Conservation (phyloP, 2,888 invertebrate species). For the Conomelus anceps region DNA sequence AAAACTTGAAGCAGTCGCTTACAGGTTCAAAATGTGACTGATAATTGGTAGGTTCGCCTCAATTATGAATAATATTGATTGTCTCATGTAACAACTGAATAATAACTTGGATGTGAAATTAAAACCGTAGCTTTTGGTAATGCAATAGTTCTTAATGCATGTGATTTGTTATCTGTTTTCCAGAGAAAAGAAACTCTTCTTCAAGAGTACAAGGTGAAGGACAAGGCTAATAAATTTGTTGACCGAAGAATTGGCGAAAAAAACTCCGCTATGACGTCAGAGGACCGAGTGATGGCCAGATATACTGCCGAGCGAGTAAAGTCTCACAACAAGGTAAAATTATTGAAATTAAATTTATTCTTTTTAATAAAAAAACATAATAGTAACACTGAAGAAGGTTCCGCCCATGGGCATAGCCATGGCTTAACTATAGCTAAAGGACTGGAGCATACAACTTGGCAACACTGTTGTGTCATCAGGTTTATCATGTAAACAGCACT, state of each 20-base stretch:
- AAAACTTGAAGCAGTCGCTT: too few relatives aligned
- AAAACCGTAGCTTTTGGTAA: too few relatives aligned
- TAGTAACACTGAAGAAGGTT: too few relatives aligned
- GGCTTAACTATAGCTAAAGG: too few relatives aligned
- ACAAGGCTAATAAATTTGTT: constrained; percentile 78
- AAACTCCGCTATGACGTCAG: constrained; percentile 57
- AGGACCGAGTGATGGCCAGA: constrained; percentile 75
- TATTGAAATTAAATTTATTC: neutral
- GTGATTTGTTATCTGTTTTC: constrained; percentile 29
- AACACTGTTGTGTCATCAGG: too few relatives aligned
- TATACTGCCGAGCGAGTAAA: constrained; percentile 71
- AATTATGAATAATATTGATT: neutral
- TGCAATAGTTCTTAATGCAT: too few relatives aligned
- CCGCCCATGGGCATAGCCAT: too few relatives aligned
- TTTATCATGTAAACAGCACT: too few relatives aligned
- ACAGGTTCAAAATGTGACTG: too few relatives aligned
- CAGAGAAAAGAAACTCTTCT: constrained; percentile 80
- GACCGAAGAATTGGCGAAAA: constrained; percentile 86
- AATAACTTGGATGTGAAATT: constrained; percentile 4
- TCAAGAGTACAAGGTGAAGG: constrained; percentile 71
- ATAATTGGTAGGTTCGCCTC: too few relatives aligned
- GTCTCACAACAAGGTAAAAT: constrained; percentile 54
- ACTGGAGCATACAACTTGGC: too few relatives aligned
- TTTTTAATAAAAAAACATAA: too few relatives aligned
- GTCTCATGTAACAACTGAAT: neutral